Conservation (phyloP, 2,888 invertebrate genomes). For the Gari tellinella region DNA sequence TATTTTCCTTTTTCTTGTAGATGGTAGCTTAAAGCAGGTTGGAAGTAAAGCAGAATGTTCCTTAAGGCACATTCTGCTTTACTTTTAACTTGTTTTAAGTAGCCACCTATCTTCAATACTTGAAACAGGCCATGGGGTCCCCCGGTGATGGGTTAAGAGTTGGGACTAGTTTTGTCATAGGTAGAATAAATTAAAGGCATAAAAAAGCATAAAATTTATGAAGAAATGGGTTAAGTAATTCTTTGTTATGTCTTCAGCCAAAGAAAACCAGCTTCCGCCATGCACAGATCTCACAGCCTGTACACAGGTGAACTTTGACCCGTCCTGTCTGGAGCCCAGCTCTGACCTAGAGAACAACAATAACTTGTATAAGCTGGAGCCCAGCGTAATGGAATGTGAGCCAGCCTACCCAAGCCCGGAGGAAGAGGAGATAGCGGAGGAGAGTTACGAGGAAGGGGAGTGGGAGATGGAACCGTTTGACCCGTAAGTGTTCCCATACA, state of each 20-base stretch:
- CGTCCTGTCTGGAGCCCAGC: slow-evolving; percentile 36
- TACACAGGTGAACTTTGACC: slow-evolving; percentile 50
- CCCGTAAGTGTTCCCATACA: slow-evolving; percentile 86
- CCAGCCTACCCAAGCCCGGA: slow-evolving; percentile 52
- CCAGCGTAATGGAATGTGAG: slow-evolving; percentile 57
- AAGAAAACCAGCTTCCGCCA: slow-evolving; percentile 75
- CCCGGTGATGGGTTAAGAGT: too few species aligned
- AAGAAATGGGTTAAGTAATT: neutral
- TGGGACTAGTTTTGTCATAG: too few species aligned
- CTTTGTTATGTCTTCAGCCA: slow-evolving; percentile 59
- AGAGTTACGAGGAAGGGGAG: slow-evolving; percentile 88
- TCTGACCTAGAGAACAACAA: slow-evolving; percentile 57
- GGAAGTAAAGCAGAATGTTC: too few species aligned
- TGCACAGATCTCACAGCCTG: slow-evolving; percentile 63
- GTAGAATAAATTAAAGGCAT: neutral
- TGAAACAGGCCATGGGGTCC: too few species aligned
- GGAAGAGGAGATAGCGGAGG: slow-evolving; percentile 76
- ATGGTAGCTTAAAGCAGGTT: too few species aligned
- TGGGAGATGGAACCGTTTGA: slow-evolving; percentile 91
- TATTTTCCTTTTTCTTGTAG: too few species aligned
- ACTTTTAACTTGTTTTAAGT: too few species aligned
- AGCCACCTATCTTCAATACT: too few species aligned
- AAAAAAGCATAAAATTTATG: slow-evolving; percentile 1
- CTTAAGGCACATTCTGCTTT: too few species aligned
- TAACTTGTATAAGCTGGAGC: slow-evolving; percentile 47